phyloP scores from a whole-genome alignment of 2,797 vertebrate genomes.

The Eutrigla gurnardus region DNA sequence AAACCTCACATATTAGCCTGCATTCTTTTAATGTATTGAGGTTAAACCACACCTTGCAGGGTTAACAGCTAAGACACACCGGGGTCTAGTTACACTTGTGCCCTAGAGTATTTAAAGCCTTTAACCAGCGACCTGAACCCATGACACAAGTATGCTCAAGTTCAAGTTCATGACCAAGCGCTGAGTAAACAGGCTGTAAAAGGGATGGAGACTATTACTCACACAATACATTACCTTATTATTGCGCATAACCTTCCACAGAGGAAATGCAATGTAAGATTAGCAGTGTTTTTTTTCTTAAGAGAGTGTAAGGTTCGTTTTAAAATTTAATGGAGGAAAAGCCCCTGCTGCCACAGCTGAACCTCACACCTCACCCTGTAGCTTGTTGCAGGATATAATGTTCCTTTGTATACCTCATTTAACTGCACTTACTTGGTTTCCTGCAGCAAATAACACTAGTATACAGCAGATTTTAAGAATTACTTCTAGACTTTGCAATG shows the following conservation, averaged over 20 bases:
- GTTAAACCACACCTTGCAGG: constrained; percentile 69
- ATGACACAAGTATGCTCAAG: constrained; percentile 32
- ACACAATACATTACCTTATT: constrained; percentile 5
- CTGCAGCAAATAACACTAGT: not conserved
- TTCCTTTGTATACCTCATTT: constrained; percentile 6
- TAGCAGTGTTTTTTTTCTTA: constrained; percentile 13
- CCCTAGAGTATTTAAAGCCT: constrained; percentile 62
- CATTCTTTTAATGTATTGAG: constrained; percentile 62
- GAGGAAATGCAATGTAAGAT: not conserved
- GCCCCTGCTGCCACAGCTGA: constrained; percentile 4
- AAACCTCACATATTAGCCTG: constrained; percentile 51
- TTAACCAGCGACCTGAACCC: constrained; percentile 61
- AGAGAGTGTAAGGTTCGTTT: constrained; percentile 23
- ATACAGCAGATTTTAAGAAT: not conserved
- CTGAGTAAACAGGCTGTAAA: constrained; percentile 29
- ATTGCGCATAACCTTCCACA: not conserved
- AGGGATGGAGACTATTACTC: not conserved
- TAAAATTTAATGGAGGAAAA: constrained; percentile 37
- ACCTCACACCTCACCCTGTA: constrained; percentile 14
- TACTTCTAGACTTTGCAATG: not conserved
- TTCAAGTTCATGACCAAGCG: constrained; percentile 68
- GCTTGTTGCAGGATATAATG: constrained; percentile 14
- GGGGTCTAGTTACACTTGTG: constrained; percentile 64
- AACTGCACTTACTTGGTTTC: constrained; percentile 3
- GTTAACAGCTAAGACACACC: constrained; percentile 65